Base-by-base conservation (phyloP, 2,797 vertebrate species). In the Microhierax caerulescens region DNA sequence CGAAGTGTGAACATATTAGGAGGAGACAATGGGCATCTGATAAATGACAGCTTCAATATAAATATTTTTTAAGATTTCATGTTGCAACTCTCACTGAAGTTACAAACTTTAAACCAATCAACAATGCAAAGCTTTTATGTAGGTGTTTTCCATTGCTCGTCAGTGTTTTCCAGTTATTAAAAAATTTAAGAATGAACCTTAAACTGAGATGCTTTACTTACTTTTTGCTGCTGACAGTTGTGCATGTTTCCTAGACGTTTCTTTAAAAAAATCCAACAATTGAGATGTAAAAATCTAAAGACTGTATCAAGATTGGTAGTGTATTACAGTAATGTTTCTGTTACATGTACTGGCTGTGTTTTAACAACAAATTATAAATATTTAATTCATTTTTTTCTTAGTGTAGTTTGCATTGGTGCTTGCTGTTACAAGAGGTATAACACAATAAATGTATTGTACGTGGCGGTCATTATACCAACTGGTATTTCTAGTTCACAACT, bases 221-320 rank as follows among this genome's bases (percentile, higher is more conserved):
- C 4, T 88, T 91, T 81, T 77, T 45, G 13, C 68, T 78, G n/a
- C 27, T 72, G 59, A 68, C 11, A 18, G 4, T 45, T 85, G 6
- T 70, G 47, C 11, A 0, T 77, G 18, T 70, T 90, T 91, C 17
- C 50, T 70, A 41, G 39, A n/a, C 23, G 6, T 61, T 90, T 87
- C 36, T 88, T 4, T 6, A 9, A 72, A n/a, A n/a, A 73, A 59
- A 39, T 34, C 8, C 68, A 60, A 17, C 28, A 63, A 59, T 23
- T 48, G 45, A 73, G 34, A 51, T 53, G 45, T 13, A 32, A 54
- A 85, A 87, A 76, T 0, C 2, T 36, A 27, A 48, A 86, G 82
- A 19, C 10, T 4, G 0, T 36, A 36, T 69, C 0, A 2, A 51
- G 85, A 82, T 28, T 10, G 23, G 9, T 22, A 16, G 14, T 68